Evolutionary conservation across 2,113 vertebrate species (phyloP), one percentile per base, ranked within the genome.

Genomic region (Oenanthe melanoleuca): DNA sequence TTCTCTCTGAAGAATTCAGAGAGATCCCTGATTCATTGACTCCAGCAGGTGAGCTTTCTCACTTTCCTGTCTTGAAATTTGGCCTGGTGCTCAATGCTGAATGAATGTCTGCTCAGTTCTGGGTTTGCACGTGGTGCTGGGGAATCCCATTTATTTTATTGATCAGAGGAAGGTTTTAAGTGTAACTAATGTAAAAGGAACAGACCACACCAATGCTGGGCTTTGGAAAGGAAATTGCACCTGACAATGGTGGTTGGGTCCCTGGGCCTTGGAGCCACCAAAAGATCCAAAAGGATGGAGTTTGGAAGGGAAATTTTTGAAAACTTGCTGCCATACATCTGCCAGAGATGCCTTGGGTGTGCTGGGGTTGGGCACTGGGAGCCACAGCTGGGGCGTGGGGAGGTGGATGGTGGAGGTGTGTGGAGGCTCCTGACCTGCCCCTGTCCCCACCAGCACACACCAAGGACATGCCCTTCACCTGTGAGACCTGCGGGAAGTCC

Each of bases 381-480:
- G 6, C 1, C 0, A 57, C 21, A 37, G 34, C 21, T 4, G 5
- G 38, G 25, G 18, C 4, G 2, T 44, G 53, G 67, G 69, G 40
- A 71, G 56, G 6, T 3, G 5, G 59, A 2, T 70, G 66, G 18
- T 38, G 1, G 1, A 28, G 52, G 28, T 26, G 40, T 4, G 3
- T 37, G 74, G 44, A 88, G 70, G 66, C 5, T 5, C 26, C 77
- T 95, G 74, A 94, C 69, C 47, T 52, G 49, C 42, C 50, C 14
- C 52, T 79, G 60, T 95, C 59, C 66, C 2, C 93, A 80, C 24
- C 63, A 99, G 99, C 99, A 86, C 99, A 99, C 96, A 99, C 99
- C n/a, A 99, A 99, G 98, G 99, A 99, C 97, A 99, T 99, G 99
- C 99, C 99, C 0, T 99, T 99, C 97, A 99, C 99, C 78, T 99